phyloP scores from a whole-genome alignment of 1,140 invertebrate genomes.

The Eriocheir sinensis region DNA sequence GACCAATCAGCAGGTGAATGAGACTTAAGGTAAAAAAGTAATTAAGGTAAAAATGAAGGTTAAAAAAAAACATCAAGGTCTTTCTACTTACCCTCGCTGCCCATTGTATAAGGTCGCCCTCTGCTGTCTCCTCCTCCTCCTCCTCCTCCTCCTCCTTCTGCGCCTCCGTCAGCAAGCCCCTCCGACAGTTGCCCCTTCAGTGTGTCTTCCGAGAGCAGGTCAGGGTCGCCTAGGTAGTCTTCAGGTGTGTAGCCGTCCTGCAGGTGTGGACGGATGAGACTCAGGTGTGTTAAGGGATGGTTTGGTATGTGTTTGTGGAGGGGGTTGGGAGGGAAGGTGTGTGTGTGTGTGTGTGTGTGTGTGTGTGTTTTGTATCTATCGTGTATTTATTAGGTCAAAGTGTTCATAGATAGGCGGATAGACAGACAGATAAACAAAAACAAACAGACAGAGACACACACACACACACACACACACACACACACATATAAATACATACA shows the following conservation, averaged over 20 bases:
- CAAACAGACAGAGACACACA: too few relatives aligned
- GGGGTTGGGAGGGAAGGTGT: too few relatives aligned
- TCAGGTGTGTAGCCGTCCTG: conserved; percentile 89
- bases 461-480: too few relatives aligned
- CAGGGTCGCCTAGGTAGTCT: conserved; percentile 87
- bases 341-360: conserved; percentile 17
- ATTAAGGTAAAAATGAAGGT: background rate
- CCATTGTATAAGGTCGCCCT: conserved; percentile 57
- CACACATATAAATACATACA: background rate
- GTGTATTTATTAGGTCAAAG: background rate
- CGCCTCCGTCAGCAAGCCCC: conserved; percentile 30
- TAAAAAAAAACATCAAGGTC: background rate
- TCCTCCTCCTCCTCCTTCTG: background rate
- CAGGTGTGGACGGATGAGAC: conserved; percentile 71
- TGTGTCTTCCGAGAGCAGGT: conserved; percentile 87
- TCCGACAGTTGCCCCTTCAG: conserved; percentile 87
- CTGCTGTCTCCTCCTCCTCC: background rate
- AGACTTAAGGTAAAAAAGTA: background rate
- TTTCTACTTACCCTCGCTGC: conserved; percentile 60
- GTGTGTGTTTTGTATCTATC: background rate
- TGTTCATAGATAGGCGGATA: too few relatives aligned
- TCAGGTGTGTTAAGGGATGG: background rate
- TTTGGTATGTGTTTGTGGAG: background rate
- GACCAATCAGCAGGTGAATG: background rate
- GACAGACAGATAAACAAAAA: too few relatives aligned